Percentiles rank a stretch among this genome's conserved stretches.
Evolutionary conservation across 2,888 invertebrate species (phyloP).

Genomic region (Alloscopus bannaensis): DNA sequence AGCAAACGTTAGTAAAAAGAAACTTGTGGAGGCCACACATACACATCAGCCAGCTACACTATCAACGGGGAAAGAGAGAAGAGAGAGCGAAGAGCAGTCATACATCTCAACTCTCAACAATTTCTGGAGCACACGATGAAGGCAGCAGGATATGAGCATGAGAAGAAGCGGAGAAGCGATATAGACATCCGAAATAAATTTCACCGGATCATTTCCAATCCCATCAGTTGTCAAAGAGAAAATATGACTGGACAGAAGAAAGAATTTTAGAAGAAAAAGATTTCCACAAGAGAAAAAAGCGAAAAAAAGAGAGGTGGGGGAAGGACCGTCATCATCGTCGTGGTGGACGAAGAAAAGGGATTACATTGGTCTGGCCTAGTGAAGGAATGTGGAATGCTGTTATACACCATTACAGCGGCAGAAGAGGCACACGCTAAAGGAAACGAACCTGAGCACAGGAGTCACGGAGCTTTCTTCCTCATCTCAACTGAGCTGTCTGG

Average conservation of each 20-base stretch:
- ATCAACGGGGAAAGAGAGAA: no score
- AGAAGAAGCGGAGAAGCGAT: not conserved
- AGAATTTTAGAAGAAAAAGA: not conserved
- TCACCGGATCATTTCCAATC: conserved; percentile 52
- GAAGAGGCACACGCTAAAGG: not conserved
- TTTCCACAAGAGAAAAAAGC: conserved; percentile 7
- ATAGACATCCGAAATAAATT: conserved; percentile 26
- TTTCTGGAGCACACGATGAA: no score
- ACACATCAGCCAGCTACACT: no score
- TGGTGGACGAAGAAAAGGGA: not conserved
- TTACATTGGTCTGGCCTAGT: not conserved
- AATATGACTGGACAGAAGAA: conserved; percentile 32
- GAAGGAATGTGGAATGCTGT: not conserved
- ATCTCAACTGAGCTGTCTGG: no score
- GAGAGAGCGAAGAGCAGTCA: no score
- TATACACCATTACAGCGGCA: not conserved
- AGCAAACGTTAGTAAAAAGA: no score
- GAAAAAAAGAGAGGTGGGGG: no score
- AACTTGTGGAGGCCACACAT: no score
- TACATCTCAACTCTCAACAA: no score
- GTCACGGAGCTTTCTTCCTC: no score
- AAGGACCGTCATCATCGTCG: not conserved
- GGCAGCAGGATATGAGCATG: no score
- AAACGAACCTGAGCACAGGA: no score
- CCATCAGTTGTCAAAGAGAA: conserved; percentile 39